Base-by-base conservation (phyloP, 2,888 invertebrate species). In the Epirrhoe alternata region DNA sequence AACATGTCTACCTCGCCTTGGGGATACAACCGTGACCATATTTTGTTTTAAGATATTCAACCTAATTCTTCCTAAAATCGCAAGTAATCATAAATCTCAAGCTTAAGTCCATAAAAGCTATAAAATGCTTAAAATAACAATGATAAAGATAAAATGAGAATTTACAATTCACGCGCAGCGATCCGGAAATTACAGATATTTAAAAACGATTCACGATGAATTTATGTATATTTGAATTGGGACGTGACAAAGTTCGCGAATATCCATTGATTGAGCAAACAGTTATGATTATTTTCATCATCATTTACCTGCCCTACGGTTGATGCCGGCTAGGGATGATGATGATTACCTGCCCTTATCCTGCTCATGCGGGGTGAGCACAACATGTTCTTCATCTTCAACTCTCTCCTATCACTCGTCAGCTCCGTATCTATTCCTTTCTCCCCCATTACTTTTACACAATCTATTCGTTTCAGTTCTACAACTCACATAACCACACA, bases 161-260 rank as follows among this genome's bases (percentile, higher is more conserved):
- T 66, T 63, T 68, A 64, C 70, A 60, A 17, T 61, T 55, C 70
- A 12, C 45, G 68, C 71, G 67, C 76, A 74, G 50, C 71, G 78
- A 77, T 69, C 72, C 73, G 74, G 73, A 77, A 77, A 74, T 68
- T 52, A 54, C 65, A 56, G 77, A 77, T 78, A 77, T 69, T 66
- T 69, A 69, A 67, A 50, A 67, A 61, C 59, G 61, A 69, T 73
- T 56, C 65, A 3, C 14, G 5, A 47, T 45, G 54, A 70, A 60
- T 69, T 66, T 59, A 67, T 65, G 55, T 52, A 24, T 69, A 68
- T 68, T 63, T 64, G 51, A 64, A 61, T 10, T 54, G 56, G n/a
- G 31, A 42, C 14, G 38, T 60, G 55, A 49, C 24, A 49, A 35
- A 50, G 30, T 45, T 55, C 7, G 42, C 31, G 33, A 47, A 33